phyloP scores from a whole-genome alignment of 2,797 vertebrate genomes.

The Rhinella marina region DNA sequence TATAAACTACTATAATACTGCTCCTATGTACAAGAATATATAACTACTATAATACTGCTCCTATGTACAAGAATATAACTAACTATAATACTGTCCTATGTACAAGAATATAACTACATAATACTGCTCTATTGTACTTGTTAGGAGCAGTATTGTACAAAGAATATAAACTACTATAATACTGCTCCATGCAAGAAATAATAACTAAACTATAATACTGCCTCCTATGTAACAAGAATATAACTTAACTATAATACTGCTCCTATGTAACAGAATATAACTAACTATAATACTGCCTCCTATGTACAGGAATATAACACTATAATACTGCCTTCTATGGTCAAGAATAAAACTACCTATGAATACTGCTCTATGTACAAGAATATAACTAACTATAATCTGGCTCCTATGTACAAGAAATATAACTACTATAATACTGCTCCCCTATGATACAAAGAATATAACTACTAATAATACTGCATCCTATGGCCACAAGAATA shows the following conservation, averaged over 20 bases:
- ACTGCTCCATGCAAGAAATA: neutral
- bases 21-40: slow-evolving; percentile 1
- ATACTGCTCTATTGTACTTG: neutral
- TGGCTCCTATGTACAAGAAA: neutral
- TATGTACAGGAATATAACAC: slow-evolving; percentile 6
- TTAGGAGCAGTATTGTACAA: no score
- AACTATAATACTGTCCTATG: neutral
- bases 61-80: slow-evolving; percentile 6
- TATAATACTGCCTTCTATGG: neutral
- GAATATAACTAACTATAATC: slow-evolving; percentile 3
- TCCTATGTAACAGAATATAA: neutral
- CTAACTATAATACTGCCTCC: neutral
- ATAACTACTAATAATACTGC: neutral
- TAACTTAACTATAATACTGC: slow-evolving; percentile 5
- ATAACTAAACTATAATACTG: slow-evolving; percentile 16
- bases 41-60: slow-evolving; percentile 9
- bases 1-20: slow-evolving; percentile 15
- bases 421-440: slow-evolving; percentile 24
- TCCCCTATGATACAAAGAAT: neutral
- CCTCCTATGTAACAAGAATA: neutral
- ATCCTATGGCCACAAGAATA: neutral
- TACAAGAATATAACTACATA: slow-evolving; percentile 15
- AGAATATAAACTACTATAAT: slow-evolving; percentile 4
- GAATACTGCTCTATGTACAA: neutral
- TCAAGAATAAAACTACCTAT: slow-evolving; percentile 9